Conservation (phyloP, 2,797 vertebrate species). For the Scolopax rusticola region DNA sequence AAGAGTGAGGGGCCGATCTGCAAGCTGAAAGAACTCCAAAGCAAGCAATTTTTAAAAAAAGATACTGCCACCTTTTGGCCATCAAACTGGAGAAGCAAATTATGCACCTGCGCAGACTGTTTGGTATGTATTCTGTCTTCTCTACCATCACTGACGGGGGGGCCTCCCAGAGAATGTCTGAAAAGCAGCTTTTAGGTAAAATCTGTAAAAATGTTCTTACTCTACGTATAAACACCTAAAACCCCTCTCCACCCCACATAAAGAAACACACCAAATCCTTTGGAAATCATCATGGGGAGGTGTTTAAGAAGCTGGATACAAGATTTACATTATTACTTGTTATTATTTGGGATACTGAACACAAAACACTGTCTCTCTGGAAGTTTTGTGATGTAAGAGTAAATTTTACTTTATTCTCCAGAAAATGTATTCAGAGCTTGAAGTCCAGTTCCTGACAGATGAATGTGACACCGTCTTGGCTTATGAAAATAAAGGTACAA, state of each 20-base stretch:
- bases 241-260: neutral
- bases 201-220: neutral
- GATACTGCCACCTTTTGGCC: conserved; percentile 92
- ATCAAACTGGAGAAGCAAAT: conserved; percentile 86
- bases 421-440: conserved; percentile 88
- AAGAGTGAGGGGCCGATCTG: conserved; percentile 74
- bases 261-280: neutral
- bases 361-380: neutral
- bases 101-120: conserved; percentile 91
- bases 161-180: neutral
- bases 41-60: conserved; percentile 70
- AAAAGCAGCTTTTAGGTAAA: neutral
- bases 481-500: conserved; percentile 91
- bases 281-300: neutral
- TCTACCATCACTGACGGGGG: rapidly evolving
- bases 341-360: neutral
- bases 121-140: conserved; percentile 79
- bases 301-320: neutral
- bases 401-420: conserved; percentile 42
- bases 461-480: conserved; percentile 92
- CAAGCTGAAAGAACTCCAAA: conserved; percentile 84
- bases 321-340: neutral
- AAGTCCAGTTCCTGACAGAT: conserved; percentile 92
- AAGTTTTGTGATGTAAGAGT: neutral
- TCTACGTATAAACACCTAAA: neutral